A percentile compares a stretch with the other conserved stretches of the same genome.
These are phyloP conservation scores for Ormyrus nitidulus DNA, from an alignment of 2,888 invertebrate genomes.

Conservation along the genomic window DNA sequence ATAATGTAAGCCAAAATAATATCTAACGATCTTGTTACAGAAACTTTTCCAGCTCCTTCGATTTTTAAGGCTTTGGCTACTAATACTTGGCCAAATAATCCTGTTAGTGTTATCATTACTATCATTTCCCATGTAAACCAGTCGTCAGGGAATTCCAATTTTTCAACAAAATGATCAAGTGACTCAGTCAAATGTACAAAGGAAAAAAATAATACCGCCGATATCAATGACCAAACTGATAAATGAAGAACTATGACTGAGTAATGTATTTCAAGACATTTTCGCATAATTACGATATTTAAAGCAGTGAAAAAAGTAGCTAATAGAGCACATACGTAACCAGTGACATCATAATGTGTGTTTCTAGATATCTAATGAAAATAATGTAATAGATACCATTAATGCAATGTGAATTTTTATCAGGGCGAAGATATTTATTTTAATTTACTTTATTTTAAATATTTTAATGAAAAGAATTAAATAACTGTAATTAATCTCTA, in stretches of 20 bases:
- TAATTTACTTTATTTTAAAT: slow-evolving; percentile 9
- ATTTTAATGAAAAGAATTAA: slow-evolving; percentile 1
- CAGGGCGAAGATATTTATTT: background rate
- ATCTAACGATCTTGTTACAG: slow-evolving; percentile 76
- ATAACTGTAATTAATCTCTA: no score
- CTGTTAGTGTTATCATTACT: slow-evolving; percentile 69
- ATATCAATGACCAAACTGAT: slow-evolving; percentile 73
- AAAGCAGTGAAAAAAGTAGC: slow-evolving; percentile 76
- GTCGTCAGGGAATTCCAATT: slow-evolving; percentile 63
- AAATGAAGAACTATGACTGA: slow-evolving; percentile 75
- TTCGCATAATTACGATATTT: slow-evolving; percentile 76
- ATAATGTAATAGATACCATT: no score
- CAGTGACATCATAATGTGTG: slow-evolving; percentile 71
- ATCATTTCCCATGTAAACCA: slow-evolving; percentile 70
- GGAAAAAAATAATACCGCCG: slow-evolving; percentile 69
- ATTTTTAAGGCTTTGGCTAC: slow-evolving; percentile 75
- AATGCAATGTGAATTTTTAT: slow-evolving; percentile 18
- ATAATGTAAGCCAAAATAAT: slow-evolving; percentile 75
- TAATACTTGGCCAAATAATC: slow-evolving; percentile 74
- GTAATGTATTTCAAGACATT: slow-evolving; percentile 75
- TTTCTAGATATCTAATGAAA: slow-evolving; percentile 62
- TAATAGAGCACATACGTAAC: slow-evolving; percentile 74
- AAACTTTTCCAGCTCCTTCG: slow-evolving; percentile 76
- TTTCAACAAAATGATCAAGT: slow-evolving; percentile 19
- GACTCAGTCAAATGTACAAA: slow-evolving; percentile 55